These are phyloP conservation scores for Tapirus indicus DNA, from an alignment of 2,797 vertebrate genomes.

Conservation along the genomic window DNA sequence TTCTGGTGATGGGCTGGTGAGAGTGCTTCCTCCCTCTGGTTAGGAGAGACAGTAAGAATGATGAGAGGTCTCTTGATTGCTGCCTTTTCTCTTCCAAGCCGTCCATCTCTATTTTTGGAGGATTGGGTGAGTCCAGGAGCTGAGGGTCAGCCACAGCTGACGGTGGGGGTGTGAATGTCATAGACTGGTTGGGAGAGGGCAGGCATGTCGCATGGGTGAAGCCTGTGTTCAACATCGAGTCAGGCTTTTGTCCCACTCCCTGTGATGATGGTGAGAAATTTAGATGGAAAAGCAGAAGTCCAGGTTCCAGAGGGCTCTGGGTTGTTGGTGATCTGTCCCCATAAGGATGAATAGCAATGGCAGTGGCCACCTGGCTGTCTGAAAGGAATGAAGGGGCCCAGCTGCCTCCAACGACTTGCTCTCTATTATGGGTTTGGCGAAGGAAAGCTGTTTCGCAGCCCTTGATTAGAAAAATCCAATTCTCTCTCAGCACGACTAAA, in stretches of 20 bases:
- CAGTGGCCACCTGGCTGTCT: not conserved
- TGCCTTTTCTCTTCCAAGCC: not conserved
- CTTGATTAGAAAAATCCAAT: not conserved
- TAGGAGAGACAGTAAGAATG: not conserved
- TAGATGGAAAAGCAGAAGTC: not conserved
- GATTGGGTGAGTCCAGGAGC: not conserved
- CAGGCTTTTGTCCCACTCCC: not conserved
- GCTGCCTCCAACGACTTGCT: not conserved
- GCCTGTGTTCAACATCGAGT: not conserved
- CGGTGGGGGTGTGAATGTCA: not conserved
- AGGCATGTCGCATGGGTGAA: no score
- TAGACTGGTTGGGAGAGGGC: not conserved
- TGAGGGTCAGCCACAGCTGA: not conserved
- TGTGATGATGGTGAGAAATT: not conserved
- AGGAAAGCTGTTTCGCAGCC: not conserved
- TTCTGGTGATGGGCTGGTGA: not conserved
- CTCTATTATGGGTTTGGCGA: not conserved
- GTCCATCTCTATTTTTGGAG: not conserved
- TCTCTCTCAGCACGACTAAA: not conserved
- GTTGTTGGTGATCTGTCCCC: not conserved
- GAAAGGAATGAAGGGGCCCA: not conserved
- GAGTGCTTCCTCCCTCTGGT: not conserved
- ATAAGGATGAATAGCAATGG: not conserved
- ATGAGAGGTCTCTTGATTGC: not conserved
- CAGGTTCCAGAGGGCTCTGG: not conserved